These are phyloP conservation scores for Ceyx cyanopectus DNA, from an alignment of 2,113 vertebrate species.

Conservation along the genomic window DNA sequence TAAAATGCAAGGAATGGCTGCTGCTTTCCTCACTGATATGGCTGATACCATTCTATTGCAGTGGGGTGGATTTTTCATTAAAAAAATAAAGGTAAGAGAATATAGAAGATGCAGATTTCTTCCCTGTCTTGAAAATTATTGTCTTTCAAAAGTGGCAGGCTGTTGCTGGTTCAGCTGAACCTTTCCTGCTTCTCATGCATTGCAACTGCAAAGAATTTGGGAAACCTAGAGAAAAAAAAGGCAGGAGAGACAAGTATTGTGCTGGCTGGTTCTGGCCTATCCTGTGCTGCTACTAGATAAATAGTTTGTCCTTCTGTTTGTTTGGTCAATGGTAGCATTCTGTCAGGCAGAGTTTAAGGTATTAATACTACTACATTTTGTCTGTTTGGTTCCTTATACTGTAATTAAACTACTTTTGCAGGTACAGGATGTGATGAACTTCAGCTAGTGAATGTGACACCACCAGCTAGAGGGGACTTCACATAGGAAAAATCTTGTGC, in stretches of 20 bases:
- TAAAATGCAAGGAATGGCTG: not conserved
- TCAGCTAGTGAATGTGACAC: not conserved
- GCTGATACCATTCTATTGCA: not conserved
- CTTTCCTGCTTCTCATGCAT: not conserved
- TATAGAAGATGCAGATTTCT: not conserved
- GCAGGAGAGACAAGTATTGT: not conserved
- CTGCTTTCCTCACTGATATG: not conserved
- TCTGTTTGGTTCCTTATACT: not conserved
- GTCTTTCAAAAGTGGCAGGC: not conserved
- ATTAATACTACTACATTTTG: fast-evolving
- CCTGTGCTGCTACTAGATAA: too few species aligned
- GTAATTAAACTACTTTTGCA: not conserved
- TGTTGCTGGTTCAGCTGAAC: not conserved
- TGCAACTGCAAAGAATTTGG: not conserved
- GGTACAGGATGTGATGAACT: not conserved
- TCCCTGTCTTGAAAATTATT: not conserved
- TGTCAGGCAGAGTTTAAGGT: not conserved
- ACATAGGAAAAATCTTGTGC: not conserved
- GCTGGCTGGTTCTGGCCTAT: not conserved
- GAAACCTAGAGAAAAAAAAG: not conserved
- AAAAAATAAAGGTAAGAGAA: not conserved
- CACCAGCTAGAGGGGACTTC: not conserved
- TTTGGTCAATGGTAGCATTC: not conserved
- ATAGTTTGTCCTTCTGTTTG: not conserved
- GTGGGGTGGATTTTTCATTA: not conserved